These are phyloP conservation scores for silkworm (Bombyx mori) DNA, from an alignment of 1,140 invertebrate species.

Conservation along the genomic window ASM3026992v2 NC_085116.1:10104001-10104500, in stretches of 20 bases:
- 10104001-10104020: conserved; percentile 56
- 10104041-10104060: conserved; percentile 61
- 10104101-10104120: conserved; percentile 20
- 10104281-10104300: conserved; percentile 53
- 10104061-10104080: conserved; percentile 58
- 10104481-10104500: no score
- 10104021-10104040: conserved; percentile 62
- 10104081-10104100: conserved; percentile 49
- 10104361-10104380: no score
- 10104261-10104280: conserved; percentile 66
- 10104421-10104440: no score
- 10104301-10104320: conserved; percentile 34
- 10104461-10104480: no score
- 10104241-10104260: conserved; percentile 39
- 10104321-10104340: no score
- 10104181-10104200: conserved; percentile 65
- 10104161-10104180: conserved; percentile 35
- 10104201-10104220: conserved; percentile 56
- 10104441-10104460: no score
- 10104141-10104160: conserved; percentile 19
- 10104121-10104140: conserved; percentile 44
- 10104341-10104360: no score
- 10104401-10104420: no score
- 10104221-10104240: conserved; percentile 52
- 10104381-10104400: no score